Evolutionary conservation across 1,140 invertebrate genomes (phyloP), one percentile per base, ranked within the genome.

Genomic region (Plectrocnemia conspersa): DNA sequence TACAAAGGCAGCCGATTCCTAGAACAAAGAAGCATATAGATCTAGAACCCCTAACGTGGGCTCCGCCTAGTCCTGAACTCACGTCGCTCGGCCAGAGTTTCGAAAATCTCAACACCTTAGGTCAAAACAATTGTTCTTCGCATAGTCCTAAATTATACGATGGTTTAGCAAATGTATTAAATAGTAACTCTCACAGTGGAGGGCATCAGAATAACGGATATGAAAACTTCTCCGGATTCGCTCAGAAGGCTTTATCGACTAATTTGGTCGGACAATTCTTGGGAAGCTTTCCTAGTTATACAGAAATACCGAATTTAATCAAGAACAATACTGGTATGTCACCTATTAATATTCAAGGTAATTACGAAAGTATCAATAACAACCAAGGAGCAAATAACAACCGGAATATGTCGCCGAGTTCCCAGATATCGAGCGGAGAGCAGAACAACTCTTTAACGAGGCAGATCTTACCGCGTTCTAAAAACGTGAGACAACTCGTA

Each of bases 1-100:
- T 79, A 29, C 76, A 79, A 48, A 56, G 78, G 36, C 78, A 80
- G 54, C 79, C 79, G 1, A 80, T 80, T 63, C 79, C 79, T 0
- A 58, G 75, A 6, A 71, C 74, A 0, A 81, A 81, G 61, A 78
- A 76, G 0, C 79, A 81, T 59, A 75, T 78, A 0, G 77, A 79
- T 53, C 55, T 73, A 9, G 70, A 73, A 58, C 71, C 69, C 9
- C 64, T 65, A 0, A 58, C 56, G 13, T 66, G 64, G 64, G 58
- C 61, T 3, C 63, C 61, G 16, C 72, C 73, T 0, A 69, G 61
- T 44, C 61, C 60, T 7, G 56, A 64, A 32, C 44, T 60, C 3
- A 52, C 42, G 9, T 56, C 54, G n/a, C 35, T 64, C 0, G 61
- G 59, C n/a, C 56, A 63, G 40, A 62, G 59, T 27, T 60, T 62